Percentiles rank a stretch among this genome's conserved stretches.
phyloP scores from a whole-genome alignment of 1,140 invertebrate species.

The Heliconius nattereri region DNA sequence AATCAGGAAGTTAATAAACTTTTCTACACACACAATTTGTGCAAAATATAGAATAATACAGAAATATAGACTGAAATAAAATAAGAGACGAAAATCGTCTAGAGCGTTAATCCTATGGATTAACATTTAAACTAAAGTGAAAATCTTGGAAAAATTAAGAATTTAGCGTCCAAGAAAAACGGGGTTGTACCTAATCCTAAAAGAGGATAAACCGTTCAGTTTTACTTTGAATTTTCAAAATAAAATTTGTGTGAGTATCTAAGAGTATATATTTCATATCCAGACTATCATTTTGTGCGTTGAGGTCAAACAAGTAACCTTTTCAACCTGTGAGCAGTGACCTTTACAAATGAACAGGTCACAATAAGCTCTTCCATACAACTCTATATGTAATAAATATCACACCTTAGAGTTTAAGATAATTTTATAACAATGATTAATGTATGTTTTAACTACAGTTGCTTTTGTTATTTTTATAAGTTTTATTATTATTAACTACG shows the following conservation, averaged over 20 bases:
- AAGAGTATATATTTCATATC: conserved; percentile 10
- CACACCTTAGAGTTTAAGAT: not conserved
- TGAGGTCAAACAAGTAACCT: conserved; percentile 38
- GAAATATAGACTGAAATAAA: not conserved
- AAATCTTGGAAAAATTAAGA: conserved; percentile 1
- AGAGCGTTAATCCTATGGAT: not conserved
- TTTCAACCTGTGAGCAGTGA: conserved; percentile 34
- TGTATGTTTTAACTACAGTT: not conserved
- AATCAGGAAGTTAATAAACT: too few species aligned
- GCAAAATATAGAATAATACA: too few species aligned
- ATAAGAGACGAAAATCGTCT: not conserved
- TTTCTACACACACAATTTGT: too few species aligned
- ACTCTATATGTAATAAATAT: not conserved
- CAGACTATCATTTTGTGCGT: conserved; percentile 23
- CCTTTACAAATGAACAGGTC: conserved; percentile 31
- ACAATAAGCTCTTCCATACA: conserved; percentile 4
- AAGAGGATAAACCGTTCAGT: not conserved
- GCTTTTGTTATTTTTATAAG: not conserved
- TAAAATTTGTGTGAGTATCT: not conserved
- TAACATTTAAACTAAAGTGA: not conserved
- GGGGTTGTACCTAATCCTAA: not conserved
- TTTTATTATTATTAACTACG: too few species aligned
- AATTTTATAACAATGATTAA: not conserved
- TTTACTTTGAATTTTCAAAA: not conserved
- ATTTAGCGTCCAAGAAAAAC: not conserved